Evolutionary conservation across 2,113 vertebrate genomes (phyloP).

Genomic region (Clinocottus analis): DNA sequence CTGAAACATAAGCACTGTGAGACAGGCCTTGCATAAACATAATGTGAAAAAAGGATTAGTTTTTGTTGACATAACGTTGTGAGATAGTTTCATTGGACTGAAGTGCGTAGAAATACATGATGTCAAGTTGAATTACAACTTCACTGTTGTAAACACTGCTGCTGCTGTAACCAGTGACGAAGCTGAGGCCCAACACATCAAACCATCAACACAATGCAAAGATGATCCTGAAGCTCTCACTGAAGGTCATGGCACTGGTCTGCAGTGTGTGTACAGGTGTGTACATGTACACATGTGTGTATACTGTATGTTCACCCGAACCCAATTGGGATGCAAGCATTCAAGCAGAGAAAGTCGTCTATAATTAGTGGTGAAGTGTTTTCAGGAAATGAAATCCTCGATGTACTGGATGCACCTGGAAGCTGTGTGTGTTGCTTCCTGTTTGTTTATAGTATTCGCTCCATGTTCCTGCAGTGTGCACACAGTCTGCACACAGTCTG

Average conservation of each 20-base stretch:
- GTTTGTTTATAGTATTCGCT: not conserved
- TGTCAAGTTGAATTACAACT: not conserved
- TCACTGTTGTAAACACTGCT: constrained; percentile 2
- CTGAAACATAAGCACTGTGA: not conserved
- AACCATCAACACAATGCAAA: not conserved
- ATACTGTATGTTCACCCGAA: not conserved
- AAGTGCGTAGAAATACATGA: not conserved
- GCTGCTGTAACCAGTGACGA: constrained; percentile 11
- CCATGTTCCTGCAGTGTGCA: not conserved
- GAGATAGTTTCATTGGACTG: not conserved
- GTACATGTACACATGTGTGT: no score
- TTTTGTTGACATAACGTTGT: not conserved
- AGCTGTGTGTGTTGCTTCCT: not conserved
- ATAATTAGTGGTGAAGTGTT: not conserved
- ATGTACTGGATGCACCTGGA: constrained; percentile 16
- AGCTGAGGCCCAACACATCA: not conserved
- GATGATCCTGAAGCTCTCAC: not conserved
- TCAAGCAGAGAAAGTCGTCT: not conserved
- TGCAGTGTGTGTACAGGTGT: no score
- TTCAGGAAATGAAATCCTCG: not conserved
- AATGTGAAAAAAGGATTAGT: no score
- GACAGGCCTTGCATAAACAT: not conserved
- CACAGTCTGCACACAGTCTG: no score
- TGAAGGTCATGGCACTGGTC: no score
- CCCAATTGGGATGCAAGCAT: not conserved